phyloP scores from a whole-genome alignment of 1,140 invertebrate species.

The Araneus ventricosus region DNA sequence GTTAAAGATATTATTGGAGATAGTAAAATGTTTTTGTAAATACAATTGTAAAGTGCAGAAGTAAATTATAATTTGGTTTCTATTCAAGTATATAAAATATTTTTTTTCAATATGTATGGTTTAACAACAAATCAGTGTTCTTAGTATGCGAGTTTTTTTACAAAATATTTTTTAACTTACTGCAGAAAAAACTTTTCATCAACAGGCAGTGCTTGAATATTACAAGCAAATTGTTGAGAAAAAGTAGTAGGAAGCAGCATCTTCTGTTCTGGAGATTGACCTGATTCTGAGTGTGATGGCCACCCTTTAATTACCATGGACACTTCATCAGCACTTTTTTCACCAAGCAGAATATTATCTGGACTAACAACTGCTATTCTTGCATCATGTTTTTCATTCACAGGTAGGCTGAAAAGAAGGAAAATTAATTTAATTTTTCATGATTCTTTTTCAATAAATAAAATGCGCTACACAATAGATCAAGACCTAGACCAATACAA shows the following conservation, averaged over 20 bases:
- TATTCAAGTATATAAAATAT: too few species aligned
- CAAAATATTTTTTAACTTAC: constrained; percentile 37
- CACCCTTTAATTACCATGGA: constrained; percentile 42
- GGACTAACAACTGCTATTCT: background rate
- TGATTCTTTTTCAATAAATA: background rate
- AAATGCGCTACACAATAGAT: too few species aligned
- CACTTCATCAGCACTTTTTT: constrained; percentile 22
- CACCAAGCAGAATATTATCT: background rate
- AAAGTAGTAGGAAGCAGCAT: constrained; percentile 23
- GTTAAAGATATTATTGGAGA: too few species aligned
- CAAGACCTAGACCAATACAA: too few species aligned
- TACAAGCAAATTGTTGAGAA: constrained; percentile 46
- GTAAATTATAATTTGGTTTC: too few species aligned
- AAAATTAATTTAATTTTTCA: background rate
- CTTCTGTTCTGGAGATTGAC: constrained; percentile 19
- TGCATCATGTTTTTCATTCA: constrained; percentile 1
- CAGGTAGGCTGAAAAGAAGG: background rate
- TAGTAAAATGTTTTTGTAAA: too few species aligned
- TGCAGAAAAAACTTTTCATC: constrained; percentile 60
- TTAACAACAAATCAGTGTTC: too few species aligned
- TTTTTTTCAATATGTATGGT: too few species aligned
- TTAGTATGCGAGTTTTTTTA: background rate
- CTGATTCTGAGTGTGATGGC: constrained; percentile 12
- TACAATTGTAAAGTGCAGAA: too few species aligned
- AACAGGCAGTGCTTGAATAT: constrained; percentile 31